Evolutionary conservation across 2,797 vertebrate genomes (phyloP).

Genomic region (Leucoraja ocellata): DNA sequence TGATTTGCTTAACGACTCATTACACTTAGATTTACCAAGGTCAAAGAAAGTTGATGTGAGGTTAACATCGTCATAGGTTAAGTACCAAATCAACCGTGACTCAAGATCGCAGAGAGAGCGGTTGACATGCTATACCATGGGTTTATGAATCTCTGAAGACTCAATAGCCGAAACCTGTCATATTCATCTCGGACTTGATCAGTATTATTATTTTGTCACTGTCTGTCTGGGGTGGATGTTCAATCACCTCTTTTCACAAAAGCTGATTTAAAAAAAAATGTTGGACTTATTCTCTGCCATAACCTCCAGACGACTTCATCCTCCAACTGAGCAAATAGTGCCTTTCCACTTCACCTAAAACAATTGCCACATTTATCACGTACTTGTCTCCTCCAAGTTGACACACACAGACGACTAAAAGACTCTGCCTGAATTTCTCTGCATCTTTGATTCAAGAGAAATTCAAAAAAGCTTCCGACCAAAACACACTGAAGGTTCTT

Average conservation of each 20-base stretch:
- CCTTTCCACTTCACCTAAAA: neutral
- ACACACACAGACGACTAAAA: neutral
- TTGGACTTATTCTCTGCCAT: neutral
- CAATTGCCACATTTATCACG: conserved; percentile 22
- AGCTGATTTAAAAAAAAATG: neutral
- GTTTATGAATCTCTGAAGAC: neutral
- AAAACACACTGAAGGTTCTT: neutral
- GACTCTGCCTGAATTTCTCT: neutral
- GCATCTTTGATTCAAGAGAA: neutral
- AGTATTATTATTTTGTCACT: conserved; percentile 25
- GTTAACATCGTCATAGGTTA: neutral
- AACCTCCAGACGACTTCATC: neutral
- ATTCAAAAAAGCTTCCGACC: neutral
- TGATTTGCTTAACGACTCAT: neutral
- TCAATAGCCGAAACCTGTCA: neutral
- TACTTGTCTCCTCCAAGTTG: neutral
- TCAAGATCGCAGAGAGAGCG: neutral
- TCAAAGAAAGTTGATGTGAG: neutral
- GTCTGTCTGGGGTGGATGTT: neutral
- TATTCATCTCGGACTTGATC: neutral
- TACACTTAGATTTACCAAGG: neutral
- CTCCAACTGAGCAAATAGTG: conserved; percentile 18
- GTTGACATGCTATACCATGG: neutral
- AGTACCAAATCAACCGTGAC: neutral
- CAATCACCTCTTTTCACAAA: conserved; percentile 8